Conservation (phyloP, 2,888 invertebrate genomes). For the Therioaphis trifolii region DNA sequence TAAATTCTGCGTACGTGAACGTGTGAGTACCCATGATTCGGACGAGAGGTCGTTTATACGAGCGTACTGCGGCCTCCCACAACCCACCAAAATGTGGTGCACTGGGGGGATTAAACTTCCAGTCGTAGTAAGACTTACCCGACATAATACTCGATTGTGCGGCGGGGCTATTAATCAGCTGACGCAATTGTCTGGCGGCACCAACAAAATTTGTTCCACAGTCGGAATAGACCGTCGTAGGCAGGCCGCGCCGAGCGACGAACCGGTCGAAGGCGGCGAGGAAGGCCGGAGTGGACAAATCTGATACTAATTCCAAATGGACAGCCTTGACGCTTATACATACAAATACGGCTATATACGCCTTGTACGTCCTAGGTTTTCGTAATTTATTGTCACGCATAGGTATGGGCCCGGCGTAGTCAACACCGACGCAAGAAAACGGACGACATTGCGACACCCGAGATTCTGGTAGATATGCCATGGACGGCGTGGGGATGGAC, state of each 20-base stretch:
- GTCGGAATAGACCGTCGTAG: background rate
- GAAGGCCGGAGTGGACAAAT: background rate
- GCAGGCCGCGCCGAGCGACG: background rate
- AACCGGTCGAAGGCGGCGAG: too few relatives aligned
- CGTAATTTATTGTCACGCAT: too few relatives aligned
- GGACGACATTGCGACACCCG: too few relatives aligned
- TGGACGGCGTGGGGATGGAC: too few relatives aligned
- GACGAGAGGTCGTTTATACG: fast-evolving
- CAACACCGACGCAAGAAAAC: too few relatives aligned
- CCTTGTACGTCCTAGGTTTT: too few relatives aligned
- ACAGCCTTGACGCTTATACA: background rate
- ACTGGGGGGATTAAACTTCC: background rate
- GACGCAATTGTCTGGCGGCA: too few relatives aligned
- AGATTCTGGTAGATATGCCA: too few relatives aligned
- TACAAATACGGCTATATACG: background rate
- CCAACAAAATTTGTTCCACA: background rate
- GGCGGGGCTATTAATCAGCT: too few relatives aligned
- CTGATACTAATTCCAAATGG: background rate
- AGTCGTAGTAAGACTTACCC: background rate
- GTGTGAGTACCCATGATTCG: background rate
- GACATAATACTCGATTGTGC: too few relatives aligned
- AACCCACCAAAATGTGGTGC: too few relatives aligned
- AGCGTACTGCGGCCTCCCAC: background rate
- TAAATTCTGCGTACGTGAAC: background rate
- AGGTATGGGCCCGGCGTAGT: too few relatives aligned